Conservation (phyloP, 2,888 invertebrate species). For the Drepana falcataria region DNA sequence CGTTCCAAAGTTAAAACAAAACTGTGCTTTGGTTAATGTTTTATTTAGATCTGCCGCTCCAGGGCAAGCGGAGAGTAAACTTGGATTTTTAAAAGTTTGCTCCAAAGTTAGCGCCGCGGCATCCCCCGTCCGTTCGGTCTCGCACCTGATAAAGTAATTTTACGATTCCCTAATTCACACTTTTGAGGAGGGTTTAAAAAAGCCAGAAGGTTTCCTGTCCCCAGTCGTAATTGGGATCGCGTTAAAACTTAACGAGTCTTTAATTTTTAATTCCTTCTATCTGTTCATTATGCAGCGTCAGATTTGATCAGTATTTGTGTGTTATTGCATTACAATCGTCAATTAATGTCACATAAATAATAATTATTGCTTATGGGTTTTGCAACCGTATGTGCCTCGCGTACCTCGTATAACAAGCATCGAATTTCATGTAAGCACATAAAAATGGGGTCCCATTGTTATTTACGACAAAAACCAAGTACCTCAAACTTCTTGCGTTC, state of each 20-base stretch:
- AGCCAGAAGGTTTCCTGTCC: constrained; percentile 51
- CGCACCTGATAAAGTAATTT: constrained; percentile 74
- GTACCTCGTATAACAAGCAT: constrained; percentile 40
- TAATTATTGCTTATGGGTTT: too few relatives aligned
- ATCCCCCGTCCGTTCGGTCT: constrained; percentile 51
- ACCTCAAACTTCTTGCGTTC: constrained; percentile 65
- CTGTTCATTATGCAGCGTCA: constrained; percentile 4
- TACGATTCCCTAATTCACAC: constrained; percentile 71
- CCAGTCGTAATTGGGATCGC: constrained; percentile 56
- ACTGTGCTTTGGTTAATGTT: constrained; percentile 57
- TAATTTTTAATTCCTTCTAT: constrained; percentile 45
- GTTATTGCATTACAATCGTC: too few relatives aligned
- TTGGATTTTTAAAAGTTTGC: constrained; percentile 76
- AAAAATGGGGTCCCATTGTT: constrained; percentile 58
- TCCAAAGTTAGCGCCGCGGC: constrained; percentile 56
- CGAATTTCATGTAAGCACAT: constrained; percentile 39
- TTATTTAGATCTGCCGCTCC: constrained; percentile 50
- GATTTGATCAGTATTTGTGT: too few relatives aligned
- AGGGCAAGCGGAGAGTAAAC: constrained; percentile 60
- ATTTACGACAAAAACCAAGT: constrained; percentile 59
- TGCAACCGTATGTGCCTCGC: too few relatives aligned
- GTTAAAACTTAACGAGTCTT: constrained; percentile 47
- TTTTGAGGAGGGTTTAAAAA: constrained; percentile 72
- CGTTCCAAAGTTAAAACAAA: constrained; percentile 50
- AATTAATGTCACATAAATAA: too few relatives aligned